Evolutionary conservation across 2,888 invertebrate species (phyloP), one percentile per base, ranked within the genome.

Genomic region (Macaria notata): DNA sequence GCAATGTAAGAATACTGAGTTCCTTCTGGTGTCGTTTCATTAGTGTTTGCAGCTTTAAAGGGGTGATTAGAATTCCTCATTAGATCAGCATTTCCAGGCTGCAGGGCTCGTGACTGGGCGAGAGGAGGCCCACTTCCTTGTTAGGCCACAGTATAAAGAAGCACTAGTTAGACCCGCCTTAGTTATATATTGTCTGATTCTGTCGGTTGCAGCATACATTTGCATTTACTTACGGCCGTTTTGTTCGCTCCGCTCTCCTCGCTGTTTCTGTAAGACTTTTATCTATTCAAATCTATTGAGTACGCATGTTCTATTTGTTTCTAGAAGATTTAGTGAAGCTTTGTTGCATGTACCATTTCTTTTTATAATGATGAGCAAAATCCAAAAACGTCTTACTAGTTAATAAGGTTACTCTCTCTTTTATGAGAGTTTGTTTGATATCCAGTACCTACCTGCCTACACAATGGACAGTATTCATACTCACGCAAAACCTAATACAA

Each of bases 211-310:
- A 64, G 69, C 69, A 75, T 73, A 72, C 66, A 77, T 75, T 73
- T 72, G 68, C 70, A 71, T 73, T 73, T 73, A 62, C 66, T 67
- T 71, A 68, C 67, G 70, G 66, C 64, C 62, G 60, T 75, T 71
- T 68, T 72, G 70, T 73, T 67, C 65, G 68, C 65, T 70, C 65
- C 65, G 59, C 68, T 70, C 64, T 68, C 66, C 69, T 60, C 60
- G 63, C 66, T 64, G 66, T 66, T 62, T 66, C 62, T 57, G 56
- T 64, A 69, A 66, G 62, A 69, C 61, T 57, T 66, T 48, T 54
- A 29, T 43, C 42, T 36, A 36, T 19, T 2, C 19, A 19, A 19
- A 19, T 36, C 33, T 36, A 36, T 36, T 36, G 33, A 36, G 33
- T 6, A 36, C 4, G 33, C 33, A 46, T 41, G 41, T 41, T 41